A percentile compares a stretch with the other conserved stretches of the same genome.
Conservation (phyloP, 2,113 vertebrate species). For the Gracilinanus agilis region DNA sequence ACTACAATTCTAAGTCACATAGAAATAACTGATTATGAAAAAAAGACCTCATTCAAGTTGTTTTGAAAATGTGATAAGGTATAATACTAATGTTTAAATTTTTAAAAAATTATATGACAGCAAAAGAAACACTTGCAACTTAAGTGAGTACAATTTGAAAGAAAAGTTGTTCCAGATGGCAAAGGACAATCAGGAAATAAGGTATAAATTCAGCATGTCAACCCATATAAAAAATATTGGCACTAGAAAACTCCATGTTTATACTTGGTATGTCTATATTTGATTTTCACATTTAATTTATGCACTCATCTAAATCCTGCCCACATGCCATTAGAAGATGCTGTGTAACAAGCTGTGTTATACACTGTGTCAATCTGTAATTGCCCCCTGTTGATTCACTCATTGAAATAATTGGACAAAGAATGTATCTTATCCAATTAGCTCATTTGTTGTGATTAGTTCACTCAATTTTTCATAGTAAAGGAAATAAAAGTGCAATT, state of each 20-base stretch:
- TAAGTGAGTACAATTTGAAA: slow-evolving; percentile 44
- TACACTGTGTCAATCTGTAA: slow-evolving; percentile 38
- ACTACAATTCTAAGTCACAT: slow-evolving; percentile 6
- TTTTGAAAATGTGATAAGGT: slow-evolving; percentile 25
- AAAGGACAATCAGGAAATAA: slow-evolving; percentile 61
- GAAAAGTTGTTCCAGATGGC: slow-evolving; percentile 38
- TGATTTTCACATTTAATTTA: slow-evolving; percentile 71
- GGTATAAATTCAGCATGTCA: slow-evolving; percentile 59
- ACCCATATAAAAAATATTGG: slow-evolving; percentile 33
- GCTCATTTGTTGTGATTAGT: slow-evolving; percentile 37
- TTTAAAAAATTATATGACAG: slow-evolving; percentile 10
- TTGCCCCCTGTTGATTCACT: slow-evolving; percentile 45
- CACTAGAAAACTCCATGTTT: slow-evolving; percentile 62
- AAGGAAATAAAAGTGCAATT: slow-evolving; percentile 59
- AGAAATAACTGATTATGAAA: slow-evolving; percentile 25
- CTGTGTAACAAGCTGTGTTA: slow-evolving; percentile 46
- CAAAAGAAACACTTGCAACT: slow-evolving; percentile 21
- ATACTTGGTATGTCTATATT: slow-evolving; percentile 50
- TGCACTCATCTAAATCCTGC: slow-evolving; percentile 39
- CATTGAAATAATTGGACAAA: slow-evolving; percentile 51
- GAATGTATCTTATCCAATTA: slow-evolving; percentile 61
- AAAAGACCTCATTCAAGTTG: slow-evolving; percentile 1
- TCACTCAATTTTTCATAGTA: slow-evolving; percentile 38
- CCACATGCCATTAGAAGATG: neutral
- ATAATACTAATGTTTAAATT: slow-evolving; percentile 15